Evolutionary conservation across 1,140 invertebrate species (phyloP), one percentile per base, ranked within the genome.

Genomic region (Mesaphorura yosii): DNA sequence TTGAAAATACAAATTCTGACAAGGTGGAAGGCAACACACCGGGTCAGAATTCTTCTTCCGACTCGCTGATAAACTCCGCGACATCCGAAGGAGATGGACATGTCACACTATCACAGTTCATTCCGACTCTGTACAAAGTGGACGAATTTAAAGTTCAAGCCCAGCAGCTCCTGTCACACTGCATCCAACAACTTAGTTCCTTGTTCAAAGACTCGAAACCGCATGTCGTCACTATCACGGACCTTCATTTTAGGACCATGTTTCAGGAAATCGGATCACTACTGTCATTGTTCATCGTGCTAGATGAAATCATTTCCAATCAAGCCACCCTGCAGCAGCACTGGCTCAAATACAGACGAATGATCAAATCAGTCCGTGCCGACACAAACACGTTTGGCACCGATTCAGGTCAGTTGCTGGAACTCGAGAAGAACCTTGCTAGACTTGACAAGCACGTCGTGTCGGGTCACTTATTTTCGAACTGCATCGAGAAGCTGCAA

Each of bases 271-370:
- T 86, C 7, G 76, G 78, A 15, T 75, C 82, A 64, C 64, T 86
- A 19, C 73, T 87, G 23, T 67, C 75, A n/a, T 73, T 81, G 39
- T 69, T 88, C 4, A 69, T 86, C 10, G 82, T 77, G 20, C 62
- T 88, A 12, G 85, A 88, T 66, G 77, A 80, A 68, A 69, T 88
- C 15, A 72, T 88, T 27, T 71, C 74, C 25, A 67, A 68, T 37
- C 77, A 80, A 52, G 70, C 73, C 2, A 67, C 72, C 0, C 67
- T 87, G 3, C 67, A 76, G 49, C 78, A 84, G 17, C 78, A 84
- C 64, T 86, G 81, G 81, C 75, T 75, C 15, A 69, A 77, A 3
- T 87, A 86, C 60, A 73, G 78, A 64, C 74, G 79, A 61, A 77
- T 82, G 66, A 72, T 86, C 1, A 76, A 76, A 49, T 78, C 78